Evolutionary conservation across 1,140 invertebrate genomes (phyloP).

Genomic region (Colletes gigas): DNA sequence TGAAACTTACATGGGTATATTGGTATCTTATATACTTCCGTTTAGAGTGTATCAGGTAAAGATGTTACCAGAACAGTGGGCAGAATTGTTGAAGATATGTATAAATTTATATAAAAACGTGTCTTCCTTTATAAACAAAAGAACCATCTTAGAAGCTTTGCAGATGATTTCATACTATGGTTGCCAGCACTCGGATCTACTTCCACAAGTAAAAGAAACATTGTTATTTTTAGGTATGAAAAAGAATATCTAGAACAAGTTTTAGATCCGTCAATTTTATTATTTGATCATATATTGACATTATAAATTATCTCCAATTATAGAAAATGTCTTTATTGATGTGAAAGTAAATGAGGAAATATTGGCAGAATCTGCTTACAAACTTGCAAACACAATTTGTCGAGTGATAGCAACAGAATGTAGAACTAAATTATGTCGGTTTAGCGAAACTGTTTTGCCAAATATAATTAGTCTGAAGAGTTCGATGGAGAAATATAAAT

Average conservation of each 20-base stretch:
- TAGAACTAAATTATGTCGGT: slow-evolving; percentile 67
- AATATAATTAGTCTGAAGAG: slow-evolving; percentile 58
- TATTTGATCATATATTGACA: neutral
- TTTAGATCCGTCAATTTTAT: slow-evolving; percentile 1
- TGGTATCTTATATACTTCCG: slow-evolving; percentile 64
- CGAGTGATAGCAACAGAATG: slow-evolving; percentile 68
- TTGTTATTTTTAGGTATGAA: slow-evolving; percentile 67
- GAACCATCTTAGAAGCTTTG: slow-evolving; percentile 54
- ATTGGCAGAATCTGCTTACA: slow-evolving; percentile 56
- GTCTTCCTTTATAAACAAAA: slow-evolving; percentile 50
- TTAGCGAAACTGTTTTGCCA: slow-evolving; percentile 69
- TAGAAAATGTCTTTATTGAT: slow-evolving; percentile 58
- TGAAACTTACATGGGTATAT: slow-evolving; percentile 64
- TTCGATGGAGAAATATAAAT: slow-evolving; percentile 68
- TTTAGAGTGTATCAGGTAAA: slow-evolving; percentile 59
- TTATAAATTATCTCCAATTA: slow-evolving; percentile 42
- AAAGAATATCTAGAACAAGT: neutral
- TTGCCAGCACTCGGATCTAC: slow-evolving; percentile 64
- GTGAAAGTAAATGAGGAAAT: slow-evolving; percentile 48
- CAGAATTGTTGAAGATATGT: slow-evolving; percentile 63
- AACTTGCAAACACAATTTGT: slow-evolving; percentile 63
- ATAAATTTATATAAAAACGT: slow-evolving; percentile 54
- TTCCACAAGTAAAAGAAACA: slow-evolving; percentile 53
- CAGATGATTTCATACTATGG: slow-evolving; percentile 66
- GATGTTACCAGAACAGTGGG: slow-evolving; percentile 65